Evolutionary conservation across 2,888 invertebrate genomes (phyloP), one percentile per base, ranked within the genome.

Genomic region (Cataglyphis altisquamis): DNA sequence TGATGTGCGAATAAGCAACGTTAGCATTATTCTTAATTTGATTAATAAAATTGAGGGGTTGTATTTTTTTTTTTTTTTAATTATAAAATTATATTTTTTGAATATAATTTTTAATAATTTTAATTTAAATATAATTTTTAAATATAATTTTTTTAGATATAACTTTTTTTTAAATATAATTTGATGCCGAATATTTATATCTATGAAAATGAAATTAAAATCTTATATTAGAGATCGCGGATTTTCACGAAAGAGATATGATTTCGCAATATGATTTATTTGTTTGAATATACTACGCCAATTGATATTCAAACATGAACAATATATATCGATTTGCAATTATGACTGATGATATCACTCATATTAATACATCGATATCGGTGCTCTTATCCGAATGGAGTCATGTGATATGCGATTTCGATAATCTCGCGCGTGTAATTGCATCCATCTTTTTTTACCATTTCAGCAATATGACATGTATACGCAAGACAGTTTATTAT

Each of bases 291-390:
- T 45, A 48, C 21, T 39, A 57, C 21, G 52, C 15, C 60, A 63
- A 87, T 80, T 80, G 80, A 78, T 68, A 81, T 74, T 15, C 36
- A 52, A 64, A 15, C 18, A 48, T 12, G 62, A 3, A 67, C 57
- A 67, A 73, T 77, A 66, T 80, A 75, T 80, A 75, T 45, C 52
- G 63, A 48, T 84, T 36, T 39, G 21, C 41, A 45, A 52, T 60
- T 68, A n/a, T 18, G 29, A 52, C 32, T 39, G 39, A 52, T 90
- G 88, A 90, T 75, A 86, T 89, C 89, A 90, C 18, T 48, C 52
- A 60, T 89, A 89, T 86, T 89, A 90, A 89, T 88, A 89, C 48
- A 29, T 18, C 45, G 74, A 63, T 85, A 85, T 85, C 70, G 60
- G 48, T 29, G n/a, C 32, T 32, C 29, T 85, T 87, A 86, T 88